Evolutionary conservation across 2,113 vertebrate species (phyloP).

Genomic region (Agelaius phoeniceus): DNA sequence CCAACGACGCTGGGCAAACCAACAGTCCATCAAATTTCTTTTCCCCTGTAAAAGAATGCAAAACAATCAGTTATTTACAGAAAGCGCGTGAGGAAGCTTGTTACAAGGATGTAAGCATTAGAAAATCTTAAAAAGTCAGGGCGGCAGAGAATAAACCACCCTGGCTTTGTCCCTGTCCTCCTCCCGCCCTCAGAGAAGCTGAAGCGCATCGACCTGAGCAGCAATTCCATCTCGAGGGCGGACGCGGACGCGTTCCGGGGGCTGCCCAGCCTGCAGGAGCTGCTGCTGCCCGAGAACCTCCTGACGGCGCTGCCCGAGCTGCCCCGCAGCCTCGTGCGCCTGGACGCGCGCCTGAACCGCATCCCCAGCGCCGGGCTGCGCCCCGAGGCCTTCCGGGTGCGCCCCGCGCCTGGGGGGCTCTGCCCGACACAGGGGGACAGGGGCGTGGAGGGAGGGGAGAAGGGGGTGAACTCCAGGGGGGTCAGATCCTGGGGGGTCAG

Average conservation of each 20-base stretch:
- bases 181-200: constrained; percentile 71
- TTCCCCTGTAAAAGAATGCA: no score
- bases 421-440: not conserved
- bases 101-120: no score
- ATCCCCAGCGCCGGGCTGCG: constrained; percentile 73
- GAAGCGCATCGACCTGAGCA: constrained; percentile 79
- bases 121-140: no score
- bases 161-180: fast-evolving
- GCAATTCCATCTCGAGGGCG: constrained; percentile 76
- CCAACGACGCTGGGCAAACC: no score
- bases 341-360: constrained; percentile 77
- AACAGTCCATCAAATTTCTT: no score
- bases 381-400: constrained; percentile 74
- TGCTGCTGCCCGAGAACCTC: constrained; percentile 78
- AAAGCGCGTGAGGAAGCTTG: no score
- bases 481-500: no score
- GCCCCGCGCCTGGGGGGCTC: not conserved
- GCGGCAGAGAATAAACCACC: fast-evolving
- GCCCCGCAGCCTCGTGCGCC: constrained; percentile 63
- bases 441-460: not conserved
- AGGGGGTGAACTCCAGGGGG: no score
- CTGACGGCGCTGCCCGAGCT: constrained; percentile 74
- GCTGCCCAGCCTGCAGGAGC: constrained; percentile 76
- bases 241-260: constrained; percentile 66
- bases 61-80: no score